phyloP scores from a whole-genome alignment of 1,140 invertebrate genomes.

The Sipha flava region DNA sequence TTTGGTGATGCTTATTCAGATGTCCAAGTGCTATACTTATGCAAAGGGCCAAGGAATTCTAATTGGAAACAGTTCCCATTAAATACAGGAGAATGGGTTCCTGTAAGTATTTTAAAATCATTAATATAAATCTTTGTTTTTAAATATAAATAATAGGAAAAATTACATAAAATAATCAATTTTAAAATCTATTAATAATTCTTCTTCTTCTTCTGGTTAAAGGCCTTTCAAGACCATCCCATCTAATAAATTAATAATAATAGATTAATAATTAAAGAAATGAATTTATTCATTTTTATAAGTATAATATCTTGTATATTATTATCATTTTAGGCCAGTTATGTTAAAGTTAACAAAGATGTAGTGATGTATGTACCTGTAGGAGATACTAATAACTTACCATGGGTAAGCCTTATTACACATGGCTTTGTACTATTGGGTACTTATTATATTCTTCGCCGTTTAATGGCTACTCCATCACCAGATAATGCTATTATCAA shows the following conservation, averaged over 20 bases:
- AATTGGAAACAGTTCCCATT: slow-evolving; percentile 1
- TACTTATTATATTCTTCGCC: slow-evolving; percentile 12
- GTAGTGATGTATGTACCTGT: slow-evolving; percentile 20
- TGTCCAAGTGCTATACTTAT: slow-evolving; percentile 13
- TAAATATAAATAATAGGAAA: neutral
- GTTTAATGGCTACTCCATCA: neutral
- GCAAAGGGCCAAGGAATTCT: slow-evolving; percentile 4
- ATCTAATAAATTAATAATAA: neutral
- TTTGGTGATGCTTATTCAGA: slow-evolving; percentile 18
- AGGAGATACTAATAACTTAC: neutral
- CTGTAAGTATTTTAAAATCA: neutral
- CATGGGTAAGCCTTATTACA: neutral
- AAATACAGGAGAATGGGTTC: slow-evolving; percentile 1
- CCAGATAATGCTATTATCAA: neutral
- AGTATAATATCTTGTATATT: no score
- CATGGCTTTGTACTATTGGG: neutral
- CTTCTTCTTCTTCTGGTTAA: no score
- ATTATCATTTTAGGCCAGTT: slow-evolving; percentile 13
- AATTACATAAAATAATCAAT: no score
- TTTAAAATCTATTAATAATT: no score
- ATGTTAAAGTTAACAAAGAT: slow-evolving; percentile 10
- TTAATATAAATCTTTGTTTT: neutral
- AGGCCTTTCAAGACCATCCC: no score
- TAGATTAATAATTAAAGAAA: neutral
- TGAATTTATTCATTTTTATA: neutral